A percentile compares a stretch with the other conserved stretches of the same genome.
Evolutionary conservation across 2,113 vertebrate genomes (phyloP).

Genomic region (Tautogolabrus adspersus): DNA sequence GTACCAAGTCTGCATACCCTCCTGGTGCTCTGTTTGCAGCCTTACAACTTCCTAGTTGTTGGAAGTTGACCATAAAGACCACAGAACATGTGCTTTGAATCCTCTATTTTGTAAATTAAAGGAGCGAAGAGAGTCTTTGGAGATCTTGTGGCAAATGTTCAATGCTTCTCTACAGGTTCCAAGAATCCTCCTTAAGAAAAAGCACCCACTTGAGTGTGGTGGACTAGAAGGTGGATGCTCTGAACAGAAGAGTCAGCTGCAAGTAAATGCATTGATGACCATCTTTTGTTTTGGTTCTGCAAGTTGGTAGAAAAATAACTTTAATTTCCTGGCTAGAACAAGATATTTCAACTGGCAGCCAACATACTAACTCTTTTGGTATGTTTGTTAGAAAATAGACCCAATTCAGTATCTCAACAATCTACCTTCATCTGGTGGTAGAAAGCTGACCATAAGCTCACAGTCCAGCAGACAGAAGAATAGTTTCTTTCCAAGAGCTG

Average conservation of each 20-base stretch:
- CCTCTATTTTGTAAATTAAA: slow-evolving; percentile 11
- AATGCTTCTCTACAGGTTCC: slow-evolving; percentile 22
- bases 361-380: not conserved
- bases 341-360: slow-evolving; percentile 1
- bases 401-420: not conserved
- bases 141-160: slow-evolving; percentile 29
- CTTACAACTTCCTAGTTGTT: slow-evolving; percentile 3
- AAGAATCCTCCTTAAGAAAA: not conserved
- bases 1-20: not conserved
- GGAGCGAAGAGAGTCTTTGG: slow-evolving; percentile 7
- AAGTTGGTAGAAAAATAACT: not conserved
- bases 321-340: not conserved
- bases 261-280: slow-evolving; percentile 19
- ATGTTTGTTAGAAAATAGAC: not conserved
- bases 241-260: slow-evolving; percentile 13
- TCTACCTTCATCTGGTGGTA: too few species aligned
- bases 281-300: slow-evolving; percentile 18
- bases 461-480: not conserved
- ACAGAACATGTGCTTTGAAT: slow-evolving; percentile 26
- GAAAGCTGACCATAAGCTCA: too few species aligned
- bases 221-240: slow-evolving; percentile 32
- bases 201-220: slow-evolving; percentile 27
- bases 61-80: slow-evolving; percentile 12
- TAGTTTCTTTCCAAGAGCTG: not conserved
- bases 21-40: not conserved